Base-by-base conservation (phyloP, 2,888 invertebrate genomes). In the Cheilosia variabilis region DNA sequence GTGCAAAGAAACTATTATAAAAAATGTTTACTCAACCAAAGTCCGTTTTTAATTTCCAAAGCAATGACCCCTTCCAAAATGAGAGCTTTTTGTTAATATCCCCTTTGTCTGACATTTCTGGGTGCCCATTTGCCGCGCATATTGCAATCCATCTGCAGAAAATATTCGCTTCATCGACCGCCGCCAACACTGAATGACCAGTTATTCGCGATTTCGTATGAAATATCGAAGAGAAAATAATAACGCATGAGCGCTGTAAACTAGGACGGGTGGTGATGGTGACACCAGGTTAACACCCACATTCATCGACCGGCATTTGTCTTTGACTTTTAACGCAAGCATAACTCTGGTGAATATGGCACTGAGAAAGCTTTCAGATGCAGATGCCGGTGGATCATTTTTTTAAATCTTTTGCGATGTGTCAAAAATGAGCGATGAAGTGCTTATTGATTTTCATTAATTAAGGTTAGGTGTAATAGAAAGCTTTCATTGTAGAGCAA, bases 211-310 rank as follows among this genome's bases (percentile, higher is more conserved):
- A 71, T 57, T 57, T 37, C 55, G 53, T 71, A 37, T 27, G 41
- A 55, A 71, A 65, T 66, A 62, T 75, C 50, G 66, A 62, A 76
- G 76, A 76, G 76, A 81, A 81, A 76, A 72, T 69, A 76, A 72
- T 69, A 69, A 81, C 80, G 80, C 80, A 81, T 81, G 81, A 76
- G 76, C 81, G 9, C 22, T 76, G 31, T 15, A 52, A 76, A 81
- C 52, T 76, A 81, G 81, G 81, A 76, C 81, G 68, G 37, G 31
- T 37, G 37, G 37, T 37, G 37, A 37, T 37, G 13, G 34, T 62
- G 57, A 41, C 68, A 31, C 55, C 63, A 24, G 4, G 41, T 50
- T 68, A 34, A 50, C 76, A 43, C 69, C 69, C 76, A 81, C 34
- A 75, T 75, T 69, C 69, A 81, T 81, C 76, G 76, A 76, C 69